Conservation (phyloP, 2,888 invertebrate species). For the Limenitis arthemis region DNA sequence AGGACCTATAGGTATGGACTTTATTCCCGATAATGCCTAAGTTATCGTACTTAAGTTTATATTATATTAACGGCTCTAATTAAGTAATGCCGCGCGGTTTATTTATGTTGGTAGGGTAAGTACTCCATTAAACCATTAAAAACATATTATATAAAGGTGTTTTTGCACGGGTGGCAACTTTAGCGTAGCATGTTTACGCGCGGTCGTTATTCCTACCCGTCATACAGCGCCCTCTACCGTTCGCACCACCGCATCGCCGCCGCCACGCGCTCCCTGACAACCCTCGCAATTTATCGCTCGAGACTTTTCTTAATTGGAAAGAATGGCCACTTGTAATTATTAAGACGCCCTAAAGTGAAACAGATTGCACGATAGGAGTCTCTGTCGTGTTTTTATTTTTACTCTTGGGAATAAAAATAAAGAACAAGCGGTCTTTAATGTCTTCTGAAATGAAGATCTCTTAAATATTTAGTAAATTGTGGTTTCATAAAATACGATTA, state of each 20-base stretch:
- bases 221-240: slow-evolving; percentile 28
- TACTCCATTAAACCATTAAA: slow-evolving; percentile 57
- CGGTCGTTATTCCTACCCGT: slow-evolving; percentile 40
- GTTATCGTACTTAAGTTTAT: slow-evolving; percentile 49
- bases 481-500: not conserved
- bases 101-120: slow-evolving; percentile 48
- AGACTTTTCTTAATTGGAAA: slow-evolving; percentile 72
- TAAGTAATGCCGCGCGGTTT: slow-evolving; percentile 44
- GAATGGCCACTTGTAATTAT: slow-evolving; percentile 73
- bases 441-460: slow-evolving; percentile 16
- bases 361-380: slow-evolving; percentile 64
- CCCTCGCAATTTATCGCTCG: slow-evolving; percentile 68
- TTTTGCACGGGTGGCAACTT: slow-evolving; percentile 44
- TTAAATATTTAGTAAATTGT: not conserved
- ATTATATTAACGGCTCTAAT: slow-evolving; percentile 55
- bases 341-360: slow-evolving; percentile 71
- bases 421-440: slow-evolving; percentile 20
- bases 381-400: slow-evolving; percentile 42
- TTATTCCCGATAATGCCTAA: slow-evolving; percentile 63
- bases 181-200: slow-evolving; percentile 56
- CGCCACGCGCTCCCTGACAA: slow-evolving; percentile 38
- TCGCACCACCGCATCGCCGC: slow-evolving; percentile 18
- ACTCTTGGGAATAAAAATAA: slow-evolving; percentile 33
- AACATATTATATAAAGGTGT: slow-evolving; percentile 36
- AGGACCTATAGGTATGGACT: slow-evolving; percentile 64